phyloP scores from a whole-genome alignment of 1,140 invertebrate species.

The Teleopsis dalmanni region DNA sequence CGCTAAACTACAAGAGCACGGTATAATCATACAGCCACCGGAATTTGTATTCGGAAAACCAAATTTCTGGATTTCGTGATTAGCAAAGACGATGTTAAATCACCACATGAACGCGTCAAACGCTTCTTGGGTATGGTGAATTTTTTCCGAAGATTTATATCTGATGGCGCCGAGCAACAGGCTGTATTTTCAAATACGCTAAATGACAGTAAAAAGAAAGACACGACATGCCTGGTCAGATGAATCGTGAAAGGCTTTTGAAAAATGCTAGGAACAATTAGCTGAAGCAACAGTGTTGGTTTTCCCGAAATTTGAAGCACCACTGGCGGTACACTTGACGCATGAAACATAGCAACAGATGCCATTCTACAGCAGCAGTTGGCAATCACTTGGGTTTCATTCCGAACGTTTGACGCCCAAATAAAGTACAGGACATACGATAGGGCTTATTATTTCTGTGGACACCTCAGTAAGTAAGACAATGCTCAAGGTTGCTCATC shows the following conservation, averaged over 20 bases:
- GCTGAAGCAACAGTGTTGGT: not conserved
- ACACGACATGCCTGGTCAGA: not conserved
- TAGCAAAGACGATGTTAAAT: conserved; percentile 19
- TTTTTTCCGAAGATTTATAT: not conserved
- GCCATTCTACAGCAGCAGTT: too few species aligned
- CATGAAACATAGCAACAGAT: too few species aligned
- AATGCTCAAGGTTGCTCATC: too few species aligned
- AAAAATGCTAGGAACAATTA: not conserved
- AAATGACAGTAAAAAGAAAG: not conserved
- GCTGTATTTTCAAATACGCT: not conserved
- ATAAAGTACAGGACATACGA: too few species aligned
- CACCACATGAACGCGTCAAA: conserved; percentile 10
- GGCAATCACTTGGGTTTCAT: too few species aligned
- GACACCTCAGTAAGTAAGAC: too few species aligned
- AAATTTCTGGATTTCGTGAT: conserved; percentile 1
- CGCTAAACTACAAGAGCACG: not conserved
- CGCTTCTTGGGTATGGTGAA: conserved; percentile 4
- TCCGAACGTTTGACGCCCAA: too few species aligned
- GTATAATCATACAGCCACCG: not conserved
- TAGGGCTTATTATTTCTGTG: too few species aligned
- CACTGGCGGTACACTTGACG: too few species aligned
- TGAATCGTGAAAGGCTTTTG: not conserved
- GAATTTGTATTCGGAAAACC: not conserved
- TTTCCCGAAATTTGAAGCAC: not conserved
- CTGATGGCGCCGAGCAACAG: not conserved